These are phyloP conservation scores for Pherbina coryleti DNA, from an alignment of 2,888 invertebrate species.

Conservation along the genomic window DNA sequence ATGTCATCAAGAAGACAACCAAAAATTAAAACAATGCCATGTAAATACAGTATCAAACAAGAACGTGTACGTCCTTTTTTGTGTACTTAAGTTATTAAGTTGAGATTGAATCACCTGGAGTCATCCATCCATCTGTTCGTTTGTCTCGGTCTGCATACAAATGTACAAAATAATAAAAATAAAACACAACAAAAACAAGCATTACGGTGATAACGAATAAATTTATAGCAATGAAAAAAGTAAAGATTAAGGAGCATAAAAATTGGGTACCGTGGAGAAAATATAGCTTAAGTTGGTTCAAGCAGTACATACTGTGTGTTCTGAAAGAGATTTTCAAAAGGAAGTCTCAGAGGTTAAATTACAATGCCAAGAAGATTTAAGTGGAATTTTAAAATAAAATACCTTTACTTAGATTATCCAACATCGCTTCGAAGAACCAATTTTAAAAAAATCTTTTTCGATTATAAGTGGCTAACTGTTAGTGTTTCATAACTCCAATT, in stretches of 20 bases:
- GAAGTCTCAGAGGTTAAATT: too few relatives aligned
- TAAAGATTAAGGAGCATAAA: neutral
- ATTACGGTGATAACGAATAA: neutral
- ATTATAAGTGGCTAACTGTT: too few relatives aligned
- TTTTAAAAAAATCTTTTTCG: too few relatives aligned
- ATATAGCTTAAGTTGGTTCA: neutral
- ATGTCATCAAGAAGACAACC: neutral
- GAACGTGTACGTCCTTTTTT: conserved; percentile 40
- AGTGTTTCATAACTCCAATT: too few relatives aligned
- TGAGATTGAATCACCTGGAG: conserved; percentile 47
- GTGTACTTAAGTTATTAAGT: conserved; percentile 51
- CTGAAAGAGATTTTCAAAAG: neutral
- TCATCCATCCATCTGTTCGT: neutral
- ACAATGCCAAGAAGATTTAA: too few relatives aligned
- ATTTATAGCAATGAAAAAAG: neutral
- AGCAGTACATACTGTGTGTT: neutral
- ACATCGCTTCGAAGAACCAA: too few relatives aligned
- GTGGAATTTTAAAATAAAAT: too few relatives aligned
- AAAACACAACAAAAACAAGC: neutral
- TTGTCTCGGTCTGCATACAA: neutral
- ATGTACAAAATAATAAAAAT: neutral
- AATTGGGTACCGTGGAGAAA: neutral
- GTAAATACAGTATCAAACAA: neutral
- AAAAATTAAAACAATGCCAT: conserved; percentile 11
- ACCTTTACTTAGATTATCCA: too few relatives aligned